Percentiles rank a stretch among this genome's conserved stretches.
These are phyloP conservation scores for Orthonyx spaldingii DNA, from an alignment of 2,113 vertebrate genomes.

Conservation along the genomic window DNA sequence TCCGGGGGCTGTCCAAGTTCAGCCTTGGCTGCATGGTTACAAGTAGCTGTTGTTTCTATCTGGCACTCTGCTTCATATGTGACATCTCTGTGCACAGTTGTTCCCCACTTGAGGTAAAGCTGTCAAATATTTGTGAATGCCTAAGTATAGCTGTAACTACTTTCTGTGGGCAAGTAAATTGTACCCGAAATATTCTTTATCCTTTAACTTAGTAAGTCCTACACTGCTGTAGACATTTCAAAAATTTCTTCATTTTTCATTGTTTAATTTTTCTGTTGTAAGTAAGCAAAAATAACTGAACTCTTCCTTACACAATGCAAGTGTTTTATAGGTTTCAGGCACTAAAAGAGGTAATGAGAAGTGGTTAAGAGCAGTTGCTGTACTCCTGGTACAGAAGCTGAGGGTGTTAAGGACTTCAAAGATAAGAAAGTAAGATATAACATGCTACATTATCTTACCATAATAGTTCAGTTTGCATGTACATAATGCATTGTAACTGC, in stretches of 20 bases:
- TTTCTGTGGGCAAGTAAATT: not conserved
- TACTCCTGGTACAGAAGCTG: not conserved
- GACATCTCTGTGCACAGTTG: not conserved
- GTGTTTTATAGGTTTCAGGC: not conserved
- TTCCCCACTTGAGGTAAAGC: not conserved
- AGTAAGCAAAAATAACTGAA: not conserved
- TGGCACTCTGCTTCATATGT: fast-evolving
- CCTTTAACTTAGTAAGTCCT: not conserved
- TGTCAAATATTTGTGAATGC: not conserved
- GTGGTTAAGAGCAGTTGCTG: not conserved
- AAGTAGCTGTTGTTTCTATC: not conserved
- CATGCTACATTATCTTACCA: not conserved
- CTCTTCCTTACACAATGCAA: not conserved
- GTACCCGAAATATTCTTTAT: not conserved
- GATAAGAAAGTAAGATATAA: not conserved
- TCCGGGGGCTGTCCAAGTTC: not conserved
- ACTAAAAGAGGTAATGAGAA: not conserved
- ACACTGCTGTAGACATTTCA: not conserved
- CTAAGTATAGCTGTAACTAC: not conserved
- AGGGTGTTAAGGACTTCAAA: not conserved
- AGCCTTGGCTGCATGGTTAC: fast-evolving
- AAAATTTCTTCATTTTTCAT: not conserved
- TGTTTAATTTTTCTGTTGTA: not conserved
- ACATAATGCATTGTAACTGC: not conserved
- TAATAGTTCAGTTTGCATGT: not conserved